Base-by-base conservation (phyloP, 2,888 invertebrate species). In the Autographa pulchrina region DNA sequence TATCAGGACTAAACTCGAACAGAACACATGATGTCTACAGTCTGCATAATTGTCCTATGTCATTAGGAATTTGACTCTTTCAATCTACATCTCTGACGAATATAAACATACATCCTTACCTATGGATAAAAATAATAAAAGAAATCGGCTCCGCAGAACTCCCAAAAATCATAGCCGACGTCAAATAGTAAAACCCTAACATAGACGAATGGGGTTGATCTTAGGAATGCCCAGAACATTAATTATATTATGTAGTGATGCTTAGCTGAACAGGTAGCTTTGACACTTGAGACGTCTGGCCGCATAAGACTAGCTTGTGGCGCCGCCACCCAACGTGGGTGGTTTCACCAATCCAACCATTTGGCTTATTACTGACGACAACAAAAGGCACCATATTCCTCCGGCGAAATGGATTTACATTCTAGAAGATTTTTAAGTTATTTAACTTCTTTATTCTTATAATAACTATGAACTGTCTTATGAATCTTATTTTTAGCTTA, bases 241-340 rank as follows among this genome's bases (percentile, higher is more conserved):
- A 92, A 92, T 92, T 92, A 91, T 89, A 92, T 92, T 92, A 91
- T 89, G 65, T 79, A 89, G 86, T 74, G 73, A 87, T 87, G 85
- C 79, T 85, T 82, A 86, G 77, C 81, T 77, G 66, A 89, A 89
- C 89, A 91, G 91, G 92, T 91, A 91, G 90, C 89, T 84, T 76
- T 81, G 89, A 89, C 88, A 92, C 94, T 94, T 87, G 93, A 94
- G 94, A 94, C 93, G 94, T 94, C 93, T 93, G 92, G 91, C 88
- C 88, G 84, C 83, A 82, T 88, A 77, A 85, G 80, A 74, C 66
- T 73, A 64, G 80, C 81, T 65, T 65, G 73, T 74, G 84, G 84
- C 81, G 76, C 66, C 75, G 70, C 72, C 74, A 70, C 66, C 64
- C 78, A 63, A 65, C 25, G 65, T 72, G 79, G 80, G 77, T 75